Base-by-base conservation (phyloP, 2,113 vertebrate species). In the Cichladusa arquata region DNA sequence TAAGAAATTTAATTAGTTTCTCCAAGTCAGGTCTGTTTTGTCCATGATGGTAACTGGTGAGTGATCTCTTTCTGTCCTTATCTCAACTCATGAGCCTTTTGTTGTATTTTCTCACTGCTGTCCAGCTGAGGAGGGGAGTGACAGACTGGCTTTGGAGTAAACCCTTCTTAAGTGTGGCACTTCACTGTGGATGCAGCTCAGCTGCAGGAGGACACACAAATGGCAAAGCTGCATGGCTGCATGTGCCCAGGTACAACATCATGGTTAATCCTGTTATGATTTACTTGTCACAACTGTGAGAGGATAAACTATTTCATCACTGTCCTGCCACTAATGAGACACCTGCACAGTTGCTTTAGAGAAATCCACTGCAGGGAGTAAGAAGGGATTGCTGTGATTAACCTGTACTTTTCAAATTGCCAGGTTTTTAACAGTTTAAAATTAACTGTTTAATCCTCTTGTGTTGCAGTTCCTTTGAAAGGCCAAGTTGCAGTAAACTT, bases 201-300 rank as follows among this genome's bases (percentile, higher is more conserved):
- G 69, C 78, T 73, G n/a, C 0, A 0, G 29, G 19, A 54, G n/a
- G 51, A n/a, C 28, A 9, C 0, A 0, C 10, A 62, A 54, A 17
- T 60, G 67, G 40, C 50, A 66, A 53, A 90, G 48, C 48, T 42
- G 38, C 33, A 11, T 0, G 3, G 28, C 8, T 73, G 38, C 66
- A 88, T 23, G 19, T 50, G 7, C n/a, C 17, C 67, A 13, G 12
- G 17, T 12, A 25, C 0, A 4, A 17, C 44, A 48, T n/a, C 1
- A 0, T 36, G 51, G 17, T 79, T 76, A 70, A 26, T 67, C 12
- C 14, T 8, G 2, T 76, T 79, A 51, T 0, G 19, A 48, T 53
- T 64, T 57, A n/a, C 14, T 48, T 72, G 40, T 61, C 66, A 56
- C 31, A 57, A n/a, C 57, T 19, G 8, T 36, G 40, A 64, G 54